A percentile compares a stretch with the other conserved stretches of the same genome.
phyloP scores from a whole-genome alignment of 2,888 invertebrate species.

The Orthosia gracilis region DNA sequence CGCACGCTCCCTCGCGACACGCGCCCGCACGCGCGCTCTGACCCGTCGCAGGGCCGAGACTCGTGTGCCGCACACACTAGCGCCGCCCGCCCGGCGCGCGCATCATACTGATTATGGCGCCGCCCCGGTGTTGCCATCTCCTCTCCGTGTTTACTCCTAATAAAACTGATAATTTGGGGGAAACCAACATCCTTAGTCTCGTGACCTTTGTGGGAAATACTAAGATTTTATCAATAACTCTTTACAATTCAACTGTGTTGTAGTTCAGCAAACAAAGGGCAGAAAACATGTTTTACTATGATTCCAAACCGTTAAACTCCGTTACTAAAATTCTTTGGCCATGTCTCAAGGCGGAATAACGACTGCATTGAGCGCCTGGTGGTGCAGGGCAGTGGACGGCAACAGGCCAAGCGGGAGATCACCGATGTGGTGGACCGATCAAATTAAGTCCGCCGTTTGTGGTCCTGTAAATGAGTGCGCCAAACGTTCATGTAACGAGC shows the following conservation, averaged over 20 bases:
- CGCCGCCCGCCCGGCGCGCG: conserved; percentile 76
- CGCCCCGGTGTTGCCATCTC: conserved; percentile 75
- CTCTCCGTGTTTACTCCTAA: conserved; percentile 60
- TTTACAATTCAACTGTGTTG: neutral
- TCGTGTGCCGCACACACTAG: conserved; percentile 73
- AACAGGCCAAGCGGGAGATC: no score
- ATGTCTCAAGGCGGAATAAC: no score
- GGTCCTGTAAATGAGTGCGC: no score
- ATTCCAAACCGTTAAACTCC: neutral
- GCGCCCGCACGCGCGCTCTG: conserved; percentile 80
- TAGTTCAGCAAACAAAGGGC: neutral
- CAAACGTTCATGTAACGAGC: no score
- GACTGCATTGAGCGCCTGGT: no score
- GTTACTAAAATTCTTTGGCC: no score
- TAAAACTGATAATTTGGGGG: conserved; percentile 35
- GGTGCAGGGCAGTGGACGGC: no score
- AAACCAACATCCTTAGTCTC: conserved; percentile 18
- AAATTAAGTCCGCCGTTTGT: no score
- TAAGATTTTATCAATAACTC: neutral
- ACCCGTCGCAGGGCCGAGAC: conserved; percentile 80
- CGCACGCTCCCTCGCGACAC: conserved; percentile 72
- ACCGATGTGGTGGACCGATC: no score
- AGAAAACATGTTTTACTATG: conserved; percentile 1
- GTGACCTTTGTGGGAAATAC: conserved; percentile 19
- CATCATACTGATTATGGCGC: conserved; percentile 70